Percentiles rank a stretch among this genome's conserved stretches.
These are phyloP conservation scores for Hydrozoanthus gracilis DNA, from an alignment of 92 coral and sea anemone genomes.

Conservation along the genomic window DNA sequence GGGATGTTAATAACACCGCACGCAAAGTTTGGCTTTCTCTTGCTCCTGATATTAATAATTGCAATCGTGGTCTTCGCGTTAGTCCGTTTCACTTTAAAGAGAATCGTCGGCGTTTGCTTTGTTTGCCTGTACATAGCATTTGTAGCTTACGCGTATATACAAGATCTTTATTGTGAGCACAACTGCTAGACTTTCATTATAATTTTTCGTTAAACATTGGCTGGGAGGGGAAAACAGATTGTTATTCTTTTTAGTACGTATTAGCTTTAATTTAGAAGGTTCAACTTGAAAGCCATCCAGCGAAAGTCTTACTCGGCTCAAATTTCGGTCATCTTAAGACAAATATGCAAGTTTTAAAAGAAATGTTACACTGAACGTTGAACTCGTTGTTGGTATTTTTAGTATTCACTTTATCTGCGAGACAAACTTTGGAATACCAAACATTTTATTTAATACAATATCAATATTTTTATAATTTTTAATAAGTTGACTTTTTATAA, in stretches of 20 bases:
- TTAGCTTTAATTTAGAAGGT: neutral
- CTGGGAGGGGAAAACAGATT: slow-evolving; percentile 12
- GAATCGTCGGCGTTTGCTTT: slow-evolving; percentile 78
- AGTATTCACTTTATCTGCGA: neutral
- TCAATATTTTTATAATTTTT: slow-evolving; percentile 15
- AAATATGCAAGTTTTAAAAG: no score
- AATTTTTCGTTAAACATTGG: neutral
- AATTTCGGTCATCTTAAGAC: neutral
- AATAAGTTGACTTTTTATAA: neutral
- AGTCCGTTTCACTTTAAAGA: slow-evolving; percentile 80
- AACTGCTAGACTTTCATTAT: slow-evolving; percentile 57
- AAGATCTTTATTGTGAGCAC: slow-evolving; percentile 85
- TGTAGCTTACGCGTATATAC: slow-evolving; percentile 91
- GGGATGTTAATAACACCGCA: slow-evolving; percentile 84
- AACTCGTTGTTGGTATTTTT: neutral
- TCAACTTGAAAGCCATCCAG: neutral
- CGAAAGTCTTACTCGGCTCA: slow-evolving; percentile 14
- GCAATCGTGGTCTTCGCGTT: slow-evolving; percentile 72
- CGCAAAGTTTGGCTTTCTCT: slow-evolving; percentile 94
- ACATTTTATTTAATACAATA: neutral
- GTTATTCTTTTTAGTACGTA: neutral
- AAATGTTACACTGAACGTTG: neutral
- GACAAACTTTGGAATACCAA: neutral
- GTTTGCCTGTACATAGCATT: slow-evolving; percentile 81
- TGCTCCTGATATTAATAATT: slow-evolving; percentile 77